Evolutionary conservation across 2,797 vertebrate genomes (phyloP), one percentile per base, ranked within the genome.

Genomic region (Selene dorsalis): DNA sequence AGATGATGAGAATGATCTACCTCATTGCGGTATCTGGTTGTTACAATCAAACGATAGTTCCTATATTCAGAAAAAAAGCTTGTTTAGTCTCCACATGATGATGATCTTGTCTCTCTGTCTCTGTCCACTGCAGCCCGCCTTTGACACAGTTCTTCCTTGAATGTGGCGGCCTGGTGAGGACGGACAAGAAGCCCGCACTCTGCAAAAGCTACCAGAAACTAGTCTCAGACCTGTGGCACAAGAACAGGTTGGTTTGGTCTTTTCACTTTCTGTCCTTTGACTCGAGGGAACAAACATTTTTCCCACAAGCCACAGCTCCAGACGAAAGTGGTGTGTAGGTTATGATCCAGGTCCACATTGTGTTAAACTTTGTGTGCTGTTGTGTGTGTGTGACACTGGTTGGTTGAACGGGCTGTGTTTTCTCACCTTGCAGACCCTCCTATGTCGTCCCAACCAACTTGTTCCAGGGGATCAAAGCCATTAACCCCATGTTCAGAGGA

Each of bases 201-300:
- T 98, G 97, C 90, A 99, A 97, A 95, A 99, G 97, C 94, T 99
- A 99, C 90, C 97, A 98, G 93, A 99, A 99, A 85, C 95, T 99
- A 12, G 96, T 99, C 91, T 96, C 96, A 2, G 98, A 99, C 79
- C 94, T 99, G 28, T 99, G 98, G 98, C 97, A 99, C 93, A 99
- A 98, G 92, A 99, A 96, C 95, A 96, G 98, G 98, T 99, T 80
- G 28, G 79, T 9, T n/a, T n/a, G n/a, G 9, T 16, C 1, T n/a
- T 45, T 24, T 59, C 50, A 3, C 63, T 3, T 52, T 53, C 26
- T 7, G 13, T 24, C 2, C 2, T 43, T 38, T 17, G 13, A 22
- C 28, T 32, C 11, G 3, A 32, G 26, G 32, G 0, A 35, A 39
- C 22, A 57, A 18, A 17, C 50, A 2, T 39, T 28, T 53, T 28